Evolutionary conservation across 2,888 invertebrate genomes (phyloP), one percentile per base, ranked within the genome.

Genomic region (Diadegma fenestrale): DNA sequence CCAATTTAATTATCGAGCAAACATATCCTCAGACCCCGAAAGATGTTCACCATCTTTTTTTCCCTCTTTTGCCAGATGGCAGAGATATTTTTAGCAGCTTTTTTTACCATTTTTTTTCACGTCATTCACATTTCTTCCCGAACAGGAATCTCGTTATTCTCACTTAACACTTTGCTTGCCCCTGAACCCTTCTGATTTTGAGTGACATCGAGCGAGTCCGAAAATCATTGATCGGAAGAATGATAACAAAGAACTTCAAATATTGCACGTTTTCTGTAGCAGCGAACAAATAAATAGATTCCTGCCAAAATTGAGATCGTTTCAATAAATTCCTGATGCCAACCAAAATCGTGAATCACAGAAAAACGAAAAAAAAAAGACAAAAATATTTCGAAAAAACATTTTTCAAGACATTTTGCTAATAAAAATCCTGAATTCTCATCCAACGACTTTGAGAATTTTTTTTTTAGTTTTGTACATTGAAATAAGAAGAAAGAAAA

Each of bases 1-100:
- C 73, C 51, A 61, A 80, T 84, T 84, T 84, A 84, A 84, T 84
- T 84, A 84, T 54, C 75, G 63, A 75, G 19, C 78, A 48, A 80
- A 69, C 79, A 45, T 64, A 76, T 76, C 69, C 30, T 30, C 43
- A 61, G 12, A 58, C 58, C 75, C 14, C n/a, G 30, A 22, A 45
- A 78, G 51, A 75, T 73, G 58, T 48, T 22, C 45, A 69, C 51
- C 22, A 73, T 58, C 68, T 33, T 75, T 73, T 83, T 83, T 22
- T 33, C 68, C 33, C 63, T 17, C 48, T 4, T 1, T 58, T 51
- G n/a, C 48, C 71, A 22, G 45, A 17, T 45, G 17, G 17, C n/a
- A 68, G 30, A 17, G 22, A 17, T 68, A 68, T 68, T 68, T 68
- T 68, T 37, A 22, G 45, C 26, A 26, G 26, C 10, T 54, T 6